These are phyloP conservation scores for Entosphenus tridentatus DNA, from an alignment of 2,113 vertebrate genomes.

Conservation along the genomic window DNA sequence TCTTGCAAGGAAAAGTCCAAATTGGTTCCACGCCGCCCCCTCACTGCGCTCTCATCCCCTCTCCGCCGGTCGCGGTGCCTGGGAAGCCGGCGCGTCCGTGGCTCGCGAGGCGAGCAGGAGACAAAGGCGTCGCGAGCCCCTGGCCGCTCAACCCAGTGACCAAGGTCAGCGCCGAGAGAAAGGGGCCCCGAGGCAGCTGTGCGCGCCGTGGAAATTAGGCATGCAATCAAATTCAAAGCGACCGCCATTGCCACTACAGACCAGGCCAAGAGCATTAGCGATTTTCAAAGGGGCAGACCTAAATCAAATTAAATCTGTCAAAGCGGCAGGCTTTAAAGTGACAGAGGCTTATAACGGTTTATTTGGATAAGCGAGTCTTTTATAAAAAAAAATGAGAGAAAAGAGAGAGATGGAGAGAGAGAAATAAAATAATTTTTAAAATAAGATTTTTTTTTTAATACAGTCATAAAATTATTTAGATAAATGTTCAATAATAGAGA, in stretches of 20 bases:
- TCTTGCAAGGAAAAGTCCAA: neutral
- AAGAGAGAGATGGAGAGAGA: constrained; percentile 2
- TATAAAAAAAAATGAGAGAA: neutral
- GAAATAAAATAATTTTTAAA: constrained; percentile 1
- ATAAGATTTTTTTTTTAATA: constrained; percentile 1
- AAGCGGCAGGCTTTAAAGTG: constrained; percentile 4
- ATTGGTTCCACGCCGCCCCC: constrained; percentile 4
- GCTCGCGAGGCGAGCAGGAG: neutral
- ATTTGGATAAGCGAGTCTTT: neutral
- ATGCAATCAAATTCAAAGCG: constrained; percentile 7
- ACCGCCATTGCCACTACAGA: constrained; percentile 1
- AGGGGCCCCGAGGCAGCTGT: constrained; percentile 5
- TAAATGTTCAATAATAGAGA: too few species aligned
- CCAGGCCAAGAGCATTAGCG: constrained; percentile 5
- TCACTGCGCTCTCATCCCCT: neutral
- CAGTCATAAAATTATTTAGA: neutral
- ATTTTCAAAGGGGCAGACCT: constrained; percentile 2
- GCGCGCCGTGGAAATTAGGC: constrained; percentile 3
- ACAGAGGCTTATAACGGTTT: neutral
- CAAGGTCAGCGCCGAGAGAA: neutral
- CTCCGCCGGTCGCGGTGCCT: neutral
- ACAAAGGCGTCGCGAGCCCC: constrained; percentile 4
- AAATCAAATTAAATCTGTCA: constrained; percentile 4
- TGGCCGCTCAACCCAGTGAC: constrained; percentile 3
- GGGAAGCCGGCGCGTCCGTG: neutral